Evolutionary conservation across 2,888 invertebrate species (phyloP).

Genomic region (Ichneumoninae sp.): DNA sequence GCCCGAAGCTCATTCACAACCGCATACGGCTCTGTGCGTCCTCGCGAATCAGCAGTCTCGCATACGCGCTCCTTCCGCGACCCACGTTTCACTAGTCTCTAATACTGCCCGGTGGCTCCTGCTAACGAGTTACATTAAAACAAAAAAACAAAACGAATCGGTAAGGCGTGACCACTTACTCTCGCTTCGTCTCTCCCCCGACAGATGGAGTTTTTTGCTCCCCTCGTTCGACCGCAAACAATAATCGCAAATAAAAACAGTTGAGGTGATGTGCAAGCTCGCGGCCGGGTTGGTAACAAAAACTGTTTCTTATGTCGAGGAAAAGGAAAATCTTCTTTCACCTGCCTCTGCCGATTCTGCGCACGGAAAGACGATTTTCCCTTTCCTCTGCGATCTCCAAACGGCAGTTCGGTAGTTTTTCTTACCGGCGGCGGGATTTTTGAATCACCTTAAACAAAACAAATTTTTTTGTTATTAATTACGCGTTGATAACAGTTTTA

Average conservation of each 20-base stretch:
- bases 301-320: too few species aligned
- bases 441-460: too few species aligned
- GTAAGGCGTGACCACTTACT: slow-evolving; percentile 35
- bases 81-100: not conserved
- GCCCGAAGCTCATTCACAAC: slow-evolving; percentile 28
- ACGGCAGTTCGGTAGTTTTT: too few species aligned
- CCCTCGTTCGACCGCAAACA: not conserved
- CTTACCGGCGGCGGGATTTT: too few species aligned
- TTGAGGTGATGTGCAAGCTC: too few species aligned
- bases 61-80: not conserved
- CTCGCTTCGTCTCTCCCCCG: not conserved
- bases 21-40: not conserved
- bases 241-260: not conserved
- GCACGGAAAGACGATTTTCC: too few species aligned
- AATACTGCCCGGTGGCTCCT: not conserved
- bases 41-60: not conserved
- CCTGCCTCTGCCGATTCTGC: too few species aligned
- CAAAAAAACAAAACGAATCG: slow-evolving; percentile 53
- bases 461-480: too few species aligned
- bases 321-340: too few species aligned
- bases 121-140: not conserved
- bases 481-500: too few species aligned
- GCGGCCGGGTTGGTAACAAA: too few species aligned
- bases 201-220: not conserved
- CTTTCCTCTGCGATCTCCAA: too few species aligned